These are phyloP conservation scores for Climacteris rufus DNA, from an alignment of 2,113 vertebrate genomes.

Conservation along the genomic window DNA sequence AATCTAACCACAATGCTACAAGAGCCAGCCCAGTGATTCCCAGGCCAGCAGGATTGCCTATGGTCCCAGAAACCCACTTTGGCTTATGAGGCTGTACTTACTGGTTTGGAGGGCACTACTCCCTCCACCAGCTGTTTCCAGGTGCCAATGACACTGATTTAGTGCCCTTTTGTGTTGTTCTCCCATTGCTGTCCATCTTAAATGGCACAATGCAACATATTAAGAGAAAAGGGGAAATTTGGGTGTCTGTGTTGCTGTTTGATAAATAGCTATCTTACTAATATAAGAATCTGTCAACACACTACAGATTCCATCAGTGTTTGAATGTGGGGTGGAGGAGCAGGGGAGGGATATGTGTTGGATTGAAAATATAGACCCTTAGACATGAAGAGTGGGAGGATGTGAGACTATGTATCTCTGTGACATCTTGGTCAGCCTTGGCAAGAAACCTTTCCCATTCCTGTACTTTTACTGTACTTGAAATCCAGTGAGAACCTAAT, in stretches of 20 bases:
- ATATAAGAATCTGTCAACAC: background rate
- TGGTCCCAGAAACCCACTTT: background rate
- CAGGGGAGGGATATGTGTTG: background rate
- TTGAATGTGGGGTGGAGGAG: background rate
- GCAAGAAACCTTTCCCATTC: background rate
- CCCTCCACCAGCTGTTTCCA: background rate
- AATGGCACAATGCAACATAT: background rate
- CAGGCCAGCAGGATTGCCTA: background rate
- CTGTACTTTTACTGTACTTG: background rate
- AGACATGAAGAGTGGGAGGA: background rate
- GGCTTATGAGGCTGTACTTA: fast-evolving
- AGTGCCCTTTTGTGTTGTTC: background rate
- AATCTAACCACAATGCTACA: background rate
- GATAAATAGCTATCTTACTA: background rate
- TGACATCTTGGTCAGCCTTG: background rate
- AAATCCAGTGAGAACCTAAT: conserved; percentile 4
- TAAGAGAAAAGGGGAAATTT: background rate
- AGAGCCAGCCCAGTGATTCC: background rate
- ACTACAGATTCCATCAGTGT: background rate
- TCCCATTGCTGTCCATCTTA: background rate
- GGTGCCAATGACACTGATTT: background rate
- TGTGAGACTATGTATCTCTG: background rate
- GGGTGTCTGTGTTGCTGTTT: background rate
- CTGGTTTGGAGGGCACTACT: background rate
- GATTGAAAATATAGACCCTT: background rate